Base-by-base conservation (phyloP, 1,140 invertebrate species). In the Fopius arisanus region DNA sequence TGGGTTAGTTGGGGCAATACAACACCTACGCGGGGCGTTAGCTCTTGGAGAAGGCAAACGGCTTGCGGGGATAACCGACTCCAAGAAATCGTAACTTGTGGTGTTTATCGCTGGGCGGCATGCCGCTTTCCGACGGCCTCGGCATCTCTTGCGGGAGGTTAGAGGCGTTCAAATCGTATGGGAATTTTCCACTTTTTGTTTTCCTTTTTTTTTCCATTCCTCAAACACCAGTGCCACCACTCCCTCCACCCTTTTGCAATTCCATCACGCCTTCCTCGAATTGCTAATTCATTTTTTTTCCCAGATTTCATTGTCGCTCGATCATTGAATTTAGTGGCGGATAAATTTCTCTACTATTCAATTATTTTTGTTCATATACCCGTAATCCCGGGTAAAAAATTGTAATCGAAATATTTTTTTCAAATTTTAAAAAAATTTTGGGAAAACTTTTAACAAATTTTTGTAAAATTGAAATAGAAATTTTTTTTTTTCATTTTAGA, bases 41-140 rank as follows among this genome's bases (percentile, higher is more conserved):
- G 65, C 33, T 62, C 12, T 41, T 14, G 43, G 51, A 29, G 21
- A 75, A 75, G 68, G 75, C 26, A 63, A 70, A 72, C 40, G 37
- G 40, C 23, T 66, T 66, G 37, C 9, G 43, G n/a, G 62, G 67
- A 65, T 62, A 72, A 78, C 77, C 77, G 79, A 82, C 82, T 87
- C 85, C 81, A 75, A 88, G 87, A 88, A 87, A 88, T 86, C 87
- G 86, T 88, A 88, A 87, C 87, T 85, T 87, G 80, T 81, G 84
- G 84, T 87, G 84, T 88, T 88, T 88, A 88, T 88, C 85, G 79
- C 83, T 77, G 74, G 23, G 54, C 31, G 69, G 74, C 81, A 74
- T 70, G 67, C 76, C 75, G 33, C 37, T 68, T 74, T 78, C 77
- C 70, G 76, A 67, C 74, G 74, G 77, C 80, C 79, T 76, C 78